Conservation (phyloP, 2,888 invertebrate species). For the Drosophila trichaetosa region DNA sequence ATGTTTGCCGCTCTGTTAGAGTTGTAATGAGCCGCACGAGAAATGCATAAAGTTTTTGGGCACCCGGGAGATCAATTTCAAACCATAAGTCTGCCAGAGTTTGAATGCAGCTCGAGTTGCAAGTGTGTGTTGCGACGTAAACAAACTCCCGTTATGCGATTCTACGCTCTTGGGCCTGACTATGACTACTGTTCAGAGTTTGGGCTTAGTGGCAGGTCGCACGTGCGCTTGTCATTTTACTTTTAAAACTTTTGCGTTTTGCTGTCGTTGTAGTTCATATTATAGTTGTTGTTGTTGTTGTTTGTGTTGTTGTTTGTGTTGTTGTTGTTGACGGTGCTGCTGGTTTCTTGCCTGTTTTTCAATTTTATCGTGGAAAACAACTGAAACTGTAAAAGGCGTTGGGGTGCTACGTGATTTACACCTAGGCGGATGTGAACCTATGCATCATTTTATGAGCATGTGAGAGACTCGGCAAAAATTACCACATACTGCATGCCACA, state of each 20-base stretch:
- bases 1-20: conserved; percentile 56
- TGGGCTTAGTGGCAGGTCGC: conserved; percentile 58
- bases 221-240: conserved; percentile 79
- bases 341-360: conserved; percentile 70
- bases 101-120: conserved; percentile 28
- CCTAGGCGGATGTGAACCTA: conserved; percentile 74
- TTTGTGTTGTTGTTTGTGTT: conserved; percentile 12
- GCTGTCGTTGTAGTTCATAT: conserved; percentile 52
- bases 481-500: conserved; percentile 25
- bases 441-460: conserved; percentile 61
- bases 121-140: conserved; percentile 36
- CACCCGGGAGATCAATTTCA: conserved; percentile 76
- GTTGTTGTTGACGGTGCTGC: conserved; percentile 2
- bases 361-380: conserved; percentile 77
- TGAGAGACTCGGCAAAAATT: conserved; percentile 33
- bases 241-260: conserved; percentile 76
- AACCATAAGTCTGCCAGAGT: conserved; percentile 69
- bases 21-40: conserved; percentile 78
- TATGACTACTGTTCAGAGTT: conserved; percentile 29
- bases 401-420: conserved; percentile 77
- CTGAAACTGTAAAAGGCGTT: conserved; percentile 76
- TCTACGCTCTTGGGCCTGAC: conserved; percentile 4
- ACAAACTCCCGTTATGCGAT: conserved; percentile 32
- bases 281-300: conserved; percentile 34
- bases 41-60: conserved; percentile 72